Evolutionary conservation across 2,888 invertebrate species (phyloP), one percentile per base, ranked within the genome.

Genomic region (Anagyrus pseudococci): DNA sequence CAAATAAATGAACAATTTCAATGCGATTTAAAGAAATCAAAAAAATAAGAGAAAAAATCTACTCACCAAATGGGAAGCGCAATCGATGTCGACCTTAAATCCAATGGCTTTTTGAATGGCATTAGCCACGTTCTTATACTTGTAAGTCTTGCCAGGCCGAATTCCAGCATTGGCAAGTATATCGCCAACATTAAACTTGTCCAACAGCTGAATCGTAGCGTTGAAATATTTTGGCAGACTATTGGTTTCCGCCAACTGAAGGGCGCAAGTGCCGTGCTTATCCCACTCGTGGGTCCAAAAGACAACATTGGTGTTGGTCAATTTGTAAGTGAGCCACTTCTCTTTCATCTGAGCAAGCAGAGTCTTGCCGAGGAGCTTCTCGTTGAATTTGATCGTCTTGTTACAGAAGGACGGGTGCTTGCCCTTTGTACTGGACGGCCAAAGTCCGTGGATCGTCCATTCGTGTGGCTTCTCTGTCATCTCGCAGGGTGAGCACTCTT

Each of bases 251-350:
- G 46, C 2, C 6, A 61, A 3, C 1, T 37, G 15, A 22, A 44
- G 1, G 2, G 63, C 58, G 40, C 63, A 63, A 6, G 57, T 61
- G 1, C 64, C 64, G 13, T 61, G 60, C 37, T 64, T 64, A 0
- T 46, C 7, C 60, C 61, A 64, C 23, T 64, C 60, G 54, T 65
- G 46, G 1, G 17, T 19, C 65, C 65, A 65, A 20, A 64, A 65
- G 1, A 0, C 8, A 1, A 54, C 58, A n/a, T 54, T 46, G 0
- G 0, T 10, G 6, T 4, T 29, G 1, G n/a, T 4, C 2, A 37
- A 8, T 8, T 64, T 54, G 6, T 29, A 49, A 17, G 25, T 46
- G 0, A 29, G 19, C 58, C 58, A 63, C 6, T 58, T 54, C 0
- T 29, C 13, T 1, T 29, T 2, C 37, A 62, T 17, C 10, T 44